phyloP scores from a whole-genome alignment of 1,140 invertebrate genomes.

The Luehdorfia chinensis region DNA sequence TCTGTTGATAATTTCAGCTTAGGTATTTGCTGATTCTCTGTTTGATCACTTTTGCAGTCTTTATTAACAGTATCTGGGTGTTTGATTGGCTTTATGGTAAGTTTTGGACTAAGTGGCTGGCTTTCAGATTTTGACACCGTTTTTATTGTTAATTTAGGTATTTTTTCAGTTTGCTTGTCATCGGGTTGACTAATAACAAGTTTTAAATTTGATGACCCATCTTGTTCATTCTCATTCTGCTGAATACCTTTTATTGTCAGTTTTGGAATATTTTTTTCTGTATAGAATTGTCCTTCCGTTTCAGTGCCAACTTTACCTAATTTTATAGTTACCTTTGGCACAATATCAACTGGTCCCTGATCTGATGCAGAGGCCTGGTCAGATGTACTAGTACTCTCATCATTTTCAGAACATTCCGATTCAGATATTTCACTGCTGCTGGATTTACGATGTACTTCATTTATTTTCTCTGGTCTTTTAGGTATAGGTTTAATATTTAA shows the following conservation, averaged over 20 bases:
- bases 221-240: constrained; percentile 48
- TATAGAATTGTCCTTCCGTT: constrained; percentile 68
- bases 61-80: constrained; percentile 41
- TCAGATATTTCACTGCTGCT: constrained; percentile 75
- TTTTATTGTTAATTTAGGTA: constrained; percentile 71
- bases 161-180: constrained; percentile 52
- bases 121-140: constrained; percentile 54
- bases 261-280: constrained; percentile 65
- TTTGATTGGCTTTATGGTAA: constrained; percentile 63
- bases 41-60: constrained; percentile 28
- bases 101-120: constrained; percentile 64
- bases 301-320: constrained; percentile 66
- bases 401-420: constrained; percentile 74
- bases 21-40: constrained; percentile 38
- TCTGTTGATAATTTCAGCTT: constrained; percentile 55
- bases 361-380: constrained; percentile 64
- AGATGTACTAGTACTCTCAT: constrained; percentile 67
- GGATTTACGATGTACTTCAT: constrained; percentile 64
- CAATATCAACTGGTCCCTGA: constrained; percentile 49
- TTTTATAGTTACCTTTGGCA: constrained; percentile 73
- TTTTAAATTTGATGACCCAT: constrained; percentile 50
- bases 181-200: constrained; percentile 56
- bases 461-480: constrained; percentile 63
- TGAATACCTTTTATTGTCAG: constrained; percentile 63
- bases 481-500: constrained; percentile 70